A percentile compares a stretch with the other conserved stretches of the same genome.
These are phyloP conservation scores for Sebastes goodei DNA, from an alignment of 2,797 vertebrate species.

Conservation along the genomic window DNA sequence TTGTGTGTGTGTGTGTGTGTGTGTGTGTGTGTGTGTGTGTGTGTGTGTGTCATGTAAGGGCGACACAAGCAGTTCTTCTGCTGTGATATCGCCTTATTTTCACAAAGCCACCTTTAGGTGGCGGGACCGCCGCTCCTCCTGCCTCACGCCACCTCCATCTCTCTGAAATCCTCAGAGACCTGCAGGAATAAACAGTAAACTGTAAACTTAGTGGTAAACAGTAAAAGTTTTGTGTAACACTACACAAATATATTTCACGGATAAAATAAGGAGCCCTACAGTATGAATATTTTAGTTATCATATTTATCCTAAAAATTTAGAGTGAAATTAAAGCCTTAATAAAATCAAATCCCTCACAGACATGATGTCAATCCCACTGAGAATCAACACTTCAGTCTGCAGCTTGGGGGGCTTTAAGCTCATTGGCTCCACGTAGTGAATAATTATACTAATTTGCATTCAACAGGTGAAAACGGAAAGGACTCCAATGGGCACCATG, in stretches of 20 bases:
- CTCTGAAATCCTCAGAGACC: conserved; percentile 26
- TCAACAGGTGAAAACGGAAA: background rate
- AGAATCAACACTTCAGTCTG: background rate
- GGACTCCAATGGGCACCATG: background rate
- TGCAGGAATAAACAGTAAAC: conserved; percentile 22
- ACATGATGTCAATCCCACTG: background rate
- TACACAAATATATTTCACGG: background rate
- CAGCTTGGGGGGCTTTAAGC: background rate
- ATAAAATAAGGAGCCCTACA: background rate
- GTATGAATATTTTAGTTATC: background rate
- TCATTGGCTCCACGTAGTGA: background rate
- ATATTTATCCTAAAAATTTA: background rate
- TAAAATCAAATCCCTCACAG: background rate
- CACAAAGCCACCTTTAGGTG: conserved; percentile 43
- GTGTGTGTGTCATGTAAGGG: conserved; percentile 25
- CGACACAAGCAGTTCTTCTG: conserved; percentile 79
- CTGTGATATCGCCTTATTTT: conserved; percentile 67
- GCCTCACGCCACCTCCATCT: conserved; percentile 46
- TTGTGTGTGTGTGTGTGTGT: conserved; percentile 28
- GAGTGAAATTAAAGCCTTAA: background rate
- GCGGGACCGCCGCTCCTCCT: background rate
- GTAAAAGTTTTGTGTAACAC: background rate
- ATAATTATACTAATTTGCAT: background rate
- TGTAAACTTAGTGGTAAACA: background rate
- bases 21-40: conserved; percentile 27